phyloP scores from a whole-genome alignment of 2,888 invertebrate genomes.

The Masnerella sp. region DNA sequence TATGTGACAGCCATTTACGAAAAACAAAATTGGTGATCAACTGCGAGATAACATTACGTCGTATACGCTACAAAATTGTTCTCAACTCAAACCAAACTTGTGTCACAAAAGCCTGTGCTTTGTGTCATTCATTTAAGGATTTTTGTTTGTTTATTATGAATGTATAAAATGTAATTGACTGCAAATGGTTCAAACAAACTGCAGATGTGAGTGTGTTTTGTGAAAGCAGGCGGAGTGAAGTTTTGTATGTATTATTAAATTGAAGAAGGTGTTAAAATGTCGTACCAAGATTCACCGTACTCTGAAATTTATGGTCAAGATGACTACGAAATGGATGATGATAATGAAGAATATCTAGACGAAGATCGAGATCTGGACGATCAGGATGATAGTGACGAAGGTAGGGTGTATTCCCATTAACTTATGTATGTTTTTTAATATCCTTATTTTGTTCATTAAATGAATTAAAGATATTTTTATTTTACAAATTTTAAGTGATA shows the following conservation, averaged over 20 bases:
- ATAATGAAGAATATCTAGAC: slow-evolving; percentile 84
- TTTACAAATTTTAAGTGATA: no score
- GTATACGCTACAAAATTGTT: no score
- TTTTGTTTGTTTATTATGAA: no score
- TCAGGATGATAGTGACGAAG: slow-evolving; percentile 81
- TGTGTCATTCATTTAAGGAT: no score
- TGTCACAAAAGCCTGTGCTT: no score
- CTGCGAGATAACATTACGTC: no score
- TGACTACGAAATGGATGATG: slow-evolving; percentile 87
- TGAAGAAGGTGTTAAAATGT: slow-evolving; percentile 41
- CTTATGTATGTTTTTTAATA: slow-evolving; percentile 3
- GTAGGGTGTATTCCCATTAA: slow-evolving; percentile 71
- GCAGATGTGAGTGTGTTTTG: not conserved
- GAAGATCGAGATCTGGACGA: slow-evolving; percentile 84
- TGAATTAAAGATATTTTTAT: slow-evolving; percentile 22
- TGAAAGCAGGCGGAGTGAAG: not conserved
- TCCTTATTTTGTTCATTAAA: not conserved
- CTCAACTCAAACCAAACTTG: no score
- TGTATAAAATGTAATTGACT: no score
- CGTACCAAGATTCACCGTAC: slow-evolving; percentile 83
- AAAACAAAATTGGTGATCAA: no score
- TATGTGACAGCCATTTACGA: no score
- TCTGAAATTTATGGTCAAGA: slow-evolving; percentile 82
- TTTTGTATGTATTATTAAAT: slow-evolving; percentile 1
- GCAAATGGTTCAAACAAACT: no score